Percentiles rank a stretch among this genome's conserved stretches.
phyloP scores from a whole-genome alignment of 2,888 invertebrate genomes.

The Hermaeophaga mercurialis region DNA sequence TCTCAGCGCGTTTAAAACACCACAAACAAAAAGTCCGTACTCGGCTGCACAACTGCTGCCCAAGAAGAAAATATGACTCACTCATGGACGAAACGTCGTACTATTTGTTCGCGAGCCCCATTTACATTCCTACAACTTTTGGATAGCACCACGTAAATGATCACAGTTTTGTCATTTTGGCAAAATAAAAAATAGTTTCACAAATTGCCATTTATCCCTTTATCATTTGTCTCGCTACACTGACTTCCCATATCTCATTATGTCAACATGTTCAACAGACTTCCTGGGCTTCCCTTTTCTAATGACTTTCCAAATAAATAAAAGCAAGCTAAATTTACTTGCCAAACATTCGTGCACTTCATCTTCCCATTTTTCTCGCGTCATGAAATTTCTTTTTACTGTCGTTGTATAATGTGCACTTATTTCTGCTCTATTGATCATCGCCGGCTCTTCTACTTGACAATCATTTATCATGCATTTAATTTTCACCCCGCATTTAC shows the following conservation, averaged over 20 bases:
- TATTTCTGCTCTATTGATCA: constrained; percentile 29
- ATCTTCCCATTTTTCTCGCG: constrained; percentile 27
- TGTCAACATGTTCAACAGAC: constrained; percentile 9
- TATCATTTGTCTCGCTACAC: too few species aligned
- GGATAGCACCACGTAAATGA: too few species aligned
- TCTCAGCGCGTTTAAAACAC: too few species aligned
- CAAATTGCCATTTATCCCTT: too few species aligned
- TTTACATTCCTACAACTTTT: too few species aligned
- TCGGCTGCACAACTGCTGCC: too few species aligned
- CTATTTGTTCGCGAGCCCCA: too few species aligned
- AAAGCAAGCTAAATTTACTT: constrained; percentile 23
- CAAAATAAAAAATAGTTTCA: too few species aligned
- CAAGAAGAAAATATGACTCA: too few species aligned
- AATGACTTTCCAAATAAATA: constrained; percentile 26
- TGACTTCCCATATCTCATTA: constrained; percentile 16
- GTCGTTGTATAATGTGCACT: constrained; percentile 28
- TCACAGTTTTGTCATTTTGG: too few species aligned
- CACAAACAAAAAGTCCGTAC: too few species aligned
- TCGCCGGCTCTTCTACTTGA: constrained; percentile 20
- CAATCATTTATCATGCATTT: constrained; percentile 30
- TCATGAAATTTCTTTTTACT: constrained; percentile 27
- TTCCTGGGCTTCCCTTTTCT: constrained; percentile 8
- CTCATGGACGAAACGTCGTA: too few species aligned
- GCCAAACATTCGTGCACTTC: constrained; percentile 25
- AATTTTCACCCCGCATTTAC: constrained; percentile 29